A percentile compares a stretch with the other conserved stretches of the same genome.
These are phyloP conservation scores for Morinoia aosen DNA, from an alignment of 2,888 invertebrate genomes.

Conservation along the genomic window DNA sequence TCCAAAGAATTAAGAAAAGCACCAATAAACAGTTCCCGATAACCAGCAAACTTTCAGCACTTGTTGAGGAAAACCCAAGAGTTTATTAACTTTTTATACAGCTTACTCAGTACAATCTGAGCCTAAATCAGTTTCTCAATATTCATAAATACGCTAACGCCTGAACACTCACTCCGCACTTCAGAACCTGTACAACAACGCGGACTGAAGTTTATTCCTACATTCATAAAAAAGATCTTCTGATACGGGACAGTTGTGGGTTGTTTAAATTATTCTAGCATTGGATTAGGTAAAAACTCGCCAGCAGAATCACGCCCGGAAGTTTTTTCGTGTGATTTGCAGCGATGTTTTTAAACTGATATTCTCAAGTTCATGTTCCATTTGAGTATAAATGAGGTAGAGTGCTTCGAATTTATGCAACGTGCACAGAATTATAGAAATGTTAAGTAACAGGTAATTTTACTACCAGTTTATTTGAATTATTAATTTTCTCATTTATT, in stretches of 20 bases:
- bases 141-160: constrained; percentile 49
- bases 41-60: not conserved
- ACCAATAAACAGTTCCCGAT: constrained; percentile 10
- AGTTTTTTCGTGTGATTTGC: not conserved
- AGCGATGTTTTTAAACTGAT: not conserved
- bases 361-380: not conserved
- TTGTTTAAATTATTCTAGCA: not conserved
- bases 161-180: not conserved
- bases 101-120: constrained; percentile 26
- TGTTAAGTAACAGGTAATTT: not conserved
- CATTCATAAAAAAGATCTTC: not conserved
- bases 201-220: not conserved
- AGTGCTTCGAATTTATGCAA: not conserved
- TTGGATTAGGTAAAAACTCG: not conserved
- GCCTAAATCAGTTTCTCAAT: constrained; percentile 28
- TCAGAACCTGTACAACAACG: not conserved
- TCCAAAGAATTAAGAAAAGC: not conserved
- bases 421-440: not conserved
- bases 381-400: not conserved
- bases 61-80: not conserved
- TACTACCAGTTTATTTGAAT: no score
- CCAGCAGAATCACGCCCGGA: not conserved
- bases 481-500: not conserved
- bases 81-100: not conserved
- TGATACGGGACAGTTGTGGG: not conserved